Conservation (phyloP, 2,797 vertebrate genomes). For the Mus minutoides region DNA sequence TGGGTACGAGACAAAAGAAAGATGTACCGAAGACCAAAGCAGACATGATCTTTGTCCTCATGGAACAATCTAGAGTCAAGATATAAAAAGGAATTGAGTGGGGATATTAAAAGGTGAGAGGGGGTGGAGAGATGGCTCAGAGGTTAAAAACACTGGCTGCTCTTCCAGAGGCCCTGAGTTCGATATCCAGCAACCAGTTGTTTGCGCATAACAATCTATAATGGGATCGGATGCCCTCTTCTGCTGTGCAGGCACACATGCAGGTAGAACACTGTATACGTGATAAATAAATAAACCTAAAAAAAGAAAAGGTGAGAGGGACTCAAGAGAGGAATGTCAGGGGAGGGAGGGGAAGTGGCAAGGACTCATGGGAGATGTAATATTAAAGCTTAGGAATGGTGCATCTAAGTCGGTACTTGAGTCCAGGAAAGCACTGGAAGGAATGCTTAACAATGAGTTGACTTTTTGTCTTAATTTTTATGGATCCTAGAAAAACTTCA, state of each 20-base stretch:
- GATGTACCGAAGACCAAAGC: background rate
- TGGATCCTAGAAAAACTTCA: conserved; percentile 67
- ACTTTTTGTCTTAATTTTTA: background rate
- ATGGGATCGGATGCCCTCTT: background rate
- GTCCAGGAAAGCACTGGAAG: background rate
- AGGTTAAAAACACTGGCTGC: background rate
- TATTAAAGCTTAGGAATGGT: background rate
- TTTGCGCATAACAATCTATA: background rate
- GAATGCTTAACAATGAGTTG: background rate
- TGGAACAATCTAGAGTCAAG: conserved; percentile 28
- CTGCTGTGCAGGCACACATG: background rate
- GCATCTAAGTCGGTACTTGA: background rate
- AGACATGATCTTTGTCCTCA: background rate
- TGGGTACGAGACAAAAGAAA: background rate
- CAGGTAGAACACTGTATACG: background rate
- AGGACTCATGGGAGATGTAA: rapidly evolving
- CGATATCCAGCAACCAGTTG: background rate
- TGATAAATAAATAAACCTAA: background rate
- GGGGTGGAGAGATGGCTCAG: background rate
- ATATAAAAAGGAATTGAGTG: background rate
- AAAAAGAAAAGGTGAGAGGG: background rate
- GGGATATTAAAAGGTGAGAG: background rate
- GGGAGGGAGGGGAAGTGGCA: background rate
- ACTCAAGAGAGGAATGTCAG: background rate
- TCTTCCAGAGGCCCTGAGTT: background rate